These are phyloP conservation scores for Cyanoliseus patagonus DNA, from an alignment of 2,113 vertebrate species.

Conservation along the genomic window DNA sequence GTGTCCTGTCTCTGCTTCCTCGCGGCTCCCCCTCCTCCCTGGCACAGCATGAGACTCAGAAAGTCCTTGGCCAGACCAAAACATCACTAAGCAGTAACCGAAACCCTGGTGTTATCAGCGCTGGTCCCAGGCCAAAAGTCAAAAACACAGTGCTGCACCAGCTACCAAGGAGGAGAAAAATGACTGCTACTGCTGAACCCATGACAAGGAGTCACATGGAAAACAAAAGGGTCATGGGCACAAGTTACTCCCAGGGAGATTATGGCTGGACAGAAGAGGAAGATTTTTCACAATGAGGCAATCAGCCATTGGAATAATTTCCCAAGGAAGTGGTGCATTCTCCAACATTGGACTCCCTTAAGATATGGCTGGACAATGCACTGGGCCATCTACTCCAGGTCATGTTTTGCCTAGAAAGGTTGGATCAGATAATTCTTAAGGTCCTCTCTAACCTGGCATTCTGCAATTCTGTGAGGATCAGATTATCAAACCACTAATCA, in stretches of 20 bases:
- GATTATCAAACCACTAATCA: constrained; percentile 15
- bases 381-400: not conserved
- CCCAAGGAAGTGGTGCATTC: not conserved
- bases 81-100: too few species aligned
- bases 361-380: not conserved
- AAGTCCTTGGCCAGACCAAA: too few species aligned
- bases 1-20: too few species aligned
- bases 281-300: not conserved
- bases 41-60: too few species aligned
- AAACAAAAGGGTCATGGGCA: not conserved
- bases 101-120: too few species aligned
- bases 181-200: too few species aligned
- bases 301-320: not conserved
- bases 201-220: not conserved
- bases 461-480: not conserved
- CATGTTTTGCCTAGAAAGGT: not conserved
- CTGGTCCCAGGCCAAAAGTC: too few species aligned
- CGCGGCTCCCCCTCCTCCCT: too few species aligned
- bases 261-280: not conserved
- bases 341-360: not conserved
- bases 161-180: too few species aligned
- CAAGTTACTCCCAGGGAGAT: not conserved
- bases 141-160: too few species aligned
- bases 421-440: not conserved
- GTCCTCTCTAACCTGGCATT: not conserved